A percentile compares a stretch with the other conserved stretches of the same genome.
Evolutionary conservation across 2,797 vertebrate genomes (phyloP).

Genomic region (Neostethus bicornis): DNA sequence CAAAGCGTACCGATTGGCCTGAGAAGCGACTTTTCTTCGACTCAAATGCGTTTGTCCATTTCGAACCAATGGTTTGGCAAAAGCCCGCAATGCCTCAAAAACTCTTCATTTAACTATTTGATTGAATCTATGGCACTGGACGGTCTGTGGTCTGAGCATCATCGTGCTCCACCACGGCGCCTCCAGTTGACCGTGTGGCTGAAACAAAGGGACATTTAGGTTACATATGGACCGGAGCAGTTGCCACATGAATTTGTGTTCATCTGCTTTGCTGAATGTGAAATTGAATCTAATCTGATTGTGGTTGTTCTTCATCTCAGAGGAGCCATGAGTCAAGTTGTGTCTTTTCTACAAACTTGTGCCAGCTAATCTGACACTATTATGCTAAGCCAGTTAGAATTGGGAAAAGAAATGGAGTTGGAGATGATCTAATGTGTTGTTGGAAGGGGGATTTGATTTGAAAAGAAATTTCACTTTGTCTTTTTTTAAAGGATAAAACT

Average conservation of each 20-base stretch:
- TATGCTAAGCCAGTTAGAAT: slow-evolving; percentile 6
- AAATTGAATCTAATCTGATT: slow-evolving; percentile 63
- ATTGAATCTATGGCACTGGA: slow-evolving; percentile 37
- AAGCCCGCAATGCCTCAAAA: slow-evolving; percentile 60
- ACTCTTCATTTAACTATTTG: slow-evolving; percentile 66
- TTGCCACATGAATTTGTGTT: slow-evolving; percentile 42
- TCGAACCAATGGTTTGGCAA: slow-evolving; percentile 67
- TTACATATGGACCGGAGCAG: slow-evolving; percentile 69
- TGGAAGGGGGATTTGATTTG: not conserved
- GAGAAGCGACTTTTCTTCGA: slow-evolving; percentile 37
- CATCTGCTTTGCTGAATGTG: slow-evolving; percentile 64
- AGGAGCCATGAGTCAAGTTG: slow-evolving; percentile 17
- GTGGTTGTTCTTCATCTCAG: slow-evolving; percentile 26
- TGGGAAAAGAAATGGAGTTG: slow-evolving; percentile 1
- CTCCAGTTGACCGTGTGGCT: slow-evolving; percentile 58
- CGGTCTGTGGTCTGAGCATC: slow-evolving; percentile 35
- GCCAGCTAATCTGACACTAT: slow-evolving; percentile 21
- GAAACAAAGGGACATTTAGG: slow-evolving; percentile 70
- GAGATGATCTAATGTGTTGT: slow-evolving; percentile 1
- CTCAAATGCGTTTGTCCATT: slow-evolving; percentile 41
- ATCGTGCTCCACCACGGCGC: slow-evolving; percentile 39
- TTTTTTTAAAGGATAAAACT: too few species aligned
- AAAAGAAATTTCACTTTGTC: too few species aligned
- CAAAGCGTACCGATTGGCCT: slow-evolving; percentile 33
- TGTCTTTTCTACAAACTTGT: slow-evolving; percentile 20